Evolutionary conservation across 2,797 vertebrate species (phyloP), one percentile per base, ranked within the genome.

Genomic region (Ambastaia sidthimunki): DNA sequence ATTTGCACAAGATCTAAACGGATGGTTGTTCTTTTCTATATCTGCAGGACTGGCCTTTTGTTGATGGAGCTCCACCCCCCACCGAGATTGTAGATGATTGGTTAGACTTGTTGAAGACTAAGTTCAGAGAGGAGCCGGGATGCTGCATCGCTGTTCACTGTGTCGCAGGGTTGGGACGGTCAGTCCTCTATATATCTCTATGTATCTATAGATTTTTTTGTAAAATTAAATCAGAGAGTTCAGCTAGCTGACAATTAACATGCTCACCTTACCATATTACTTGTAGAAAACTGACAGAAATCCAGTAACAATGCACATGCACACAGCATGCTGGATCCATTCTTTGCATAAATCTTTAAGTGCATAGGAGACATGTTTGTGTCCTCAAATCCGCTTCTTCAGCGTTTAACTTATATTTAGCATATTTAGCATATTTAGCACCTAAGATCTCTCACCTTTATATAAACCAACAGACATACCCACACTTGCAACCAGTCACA

Each of bases 61-160:
- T 98, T 85, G 98, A 99, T 70, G 98, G 98, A 62, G 97, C 96
- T 0, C 96, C 97, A 16, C 97, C 98, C 72, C 97, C 98, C 1
- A 95, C 93, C 78, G 96, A 98, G 90, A 96, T 99, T 62, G 98
- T 99, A 87, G 97, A 99, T 0, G 96, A 99, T 86, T 99, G 98
- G 97, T 93, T 99, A 82, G 98, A 95, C 89, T 93, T 99, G 79
- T 86, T 99, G 84, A 98, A 95, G 94, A 95, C 88, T 89, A 99
- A 98, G 92, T 98, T 99, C 71, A 94, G 96, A 68, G 97, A 99
- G 82, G 94, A 99, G 84, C 96, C 96, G 0, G 96, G 97, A 23
- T 97, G 97, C 92, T 98, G 97, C 87, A 91, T 99, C 7, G 97
- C 97, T n/a, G 98, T 99, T 80, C 98, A 99, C 93, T 99, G 97